Evolutionary conservation across 1,140 invertebrate species (phyloP).

Genomic region (Drosophila nigromelanica): DNA sequence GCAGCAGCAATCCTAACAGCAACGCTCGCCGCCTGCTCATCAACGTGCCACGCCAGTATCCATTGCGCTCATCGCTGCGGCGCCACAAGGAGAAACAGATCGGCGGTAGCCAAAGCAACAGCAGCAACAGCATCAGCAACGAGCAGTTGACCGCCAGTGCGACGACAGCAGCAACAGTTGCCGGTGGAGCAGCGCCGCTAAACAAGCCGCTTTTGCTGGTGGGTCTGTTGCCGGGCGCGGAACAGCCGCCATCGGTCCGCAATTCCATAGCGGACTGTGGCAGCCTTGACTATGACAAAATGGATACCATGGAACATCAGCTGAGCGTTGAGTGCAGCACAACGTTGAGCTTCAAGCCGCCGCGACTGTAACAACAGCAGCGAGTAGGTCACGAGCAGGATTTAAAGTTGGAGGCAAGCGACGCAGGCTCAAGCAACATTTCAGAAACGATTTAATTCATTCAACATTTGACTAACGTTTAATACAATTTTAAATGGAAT

Average conservation of each 20-base stretch:
- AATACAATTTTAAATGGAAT: slow-evolving; percentile 11
- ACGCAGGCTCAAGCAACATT: slow-evolving; percentile 36
- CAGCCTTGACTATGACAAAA: slow-evolving; percentile 42
- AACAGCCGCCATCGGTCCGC: slow-evolving; percentile 70
- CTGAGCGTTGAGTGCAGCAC: slow-evolving; percentile 63
- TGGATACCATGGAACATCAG: slow-evolving; percentile 58
- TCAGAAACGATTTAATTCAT: slow-evolving; percentile 22
- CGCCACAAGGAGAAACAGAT: slow-evolving; percentile 88
- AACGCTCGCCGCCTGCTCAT: slow-evolving; percentile 85
- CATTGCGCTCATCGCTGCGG: slow-evolving; percentile 88
- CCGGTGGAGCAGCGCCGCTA: slow-evolving; percentile 22
- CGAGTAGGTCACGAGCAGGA: neutral
- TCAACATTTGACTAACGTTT: slow-evolving; percentile 13
- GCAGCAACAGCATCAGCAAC: slow-evolving; percentile 69
- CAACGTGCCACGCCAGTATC: slow-evolving; percentile 87
- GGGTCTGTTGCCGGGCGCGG: slow-evolving; percentile 64
- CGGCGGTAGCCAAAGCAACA: slow-evolving; percentile 68
- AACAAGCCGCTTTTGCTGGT: slow-evolving; percentile 70
- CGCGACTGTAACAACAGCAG: slow-evolving; percentile 70
- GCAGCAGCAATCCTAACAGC: slow-evolving; percentile 20
- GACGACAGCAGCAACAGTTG: slow-evolving; percentile 20
- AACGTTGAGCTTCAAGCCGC: slow-evolving; percentile 68
- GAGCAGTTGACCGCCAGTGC: slow-evolving; percentile 48
- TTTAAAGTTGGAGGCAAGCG: slow-evolving; percentile 25
- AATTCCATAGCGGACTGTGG: slow-evolving; percentile 78